Evolutionary conservation across 2,888 invertebrate species (phyloP), one percentile per base, ranked within the genome.

Genomic region (Metacarcinus magister): DNA sequence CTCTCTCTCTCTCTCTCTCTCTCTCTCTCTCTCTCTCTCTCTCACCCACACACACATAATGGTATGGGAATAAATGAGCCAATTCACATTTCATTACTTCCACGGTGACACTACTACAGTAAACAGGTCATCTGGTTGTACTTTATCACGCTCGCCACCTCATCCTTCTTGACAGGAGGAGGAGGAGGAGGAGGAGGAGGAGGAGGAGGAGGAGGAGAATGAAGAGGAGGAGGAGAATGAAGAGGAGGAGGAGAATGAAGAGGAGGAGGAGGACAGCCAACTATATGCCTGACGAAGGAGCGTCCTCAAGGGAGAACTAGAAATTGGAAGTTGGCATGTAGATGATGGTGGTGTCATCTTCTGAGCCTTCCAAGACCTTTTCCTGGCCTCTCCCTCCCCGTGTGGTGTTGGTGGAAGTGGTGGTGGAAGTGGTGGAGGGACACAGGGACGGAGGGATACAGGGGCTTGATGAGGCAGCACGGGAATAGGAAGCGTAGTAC

Each of bases 21-120:
- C 32, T 92, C 54, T 54, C 54, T 54, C 54, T 92, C 54, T 54
- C 54, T 92, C 54, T 92, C 54, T 92, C 28, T 92, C 48, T 46
- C 46, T 10, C n/a, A 48, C 28, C 48, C n/a, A 48, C 92, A 28
- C 28, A 48, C 92, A 48, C 28, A 13, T 16, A 13, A 2, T 60
- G 60, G 19, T 28, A 87, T 8, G 28, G 89, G 43, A 32, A 39
- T 60, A 16, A 10, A 60, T 60, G 60, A 60, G 60, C 60, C 19
- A 60, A 60, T 19, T 60, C 19, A 60, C 60, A 60, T 60, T 60
- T 60, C 60, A 60, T 60, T 60, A 60, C 60, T 60, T 60, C 60
- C 13, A 60, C 60, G 60, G 16, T 60, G 60, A 60, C 60, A 60
- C 60, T 60, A 60, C 19, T 60, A 8, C 48, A 5, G 48, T 48